Evolutionary conservation across 1,140 invertebrate genomes (phyloP).

Genomic region (Cherax quadricarinatus): DNA sequence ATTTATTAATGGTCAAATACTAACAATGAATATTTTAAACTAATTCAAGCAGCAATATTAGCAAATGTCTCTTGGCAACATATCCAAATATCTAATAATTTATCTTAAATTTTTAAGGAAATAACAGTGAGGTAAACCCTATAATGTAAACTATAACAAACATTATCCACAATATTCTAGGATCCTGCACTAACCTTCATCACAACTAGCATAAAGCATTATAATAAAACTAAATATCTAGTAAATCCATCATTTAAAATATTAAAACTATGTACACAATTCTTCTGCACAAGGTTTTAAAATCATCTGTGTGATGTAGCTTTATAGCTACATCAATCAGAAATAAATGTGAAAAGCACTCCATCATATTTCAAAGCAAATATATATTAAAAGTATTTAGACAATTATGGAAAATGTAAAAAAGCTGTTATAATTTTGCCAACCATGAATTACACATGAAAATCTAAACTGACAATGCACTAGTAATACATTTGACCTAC

Average conservation of each 20-base stretch:
- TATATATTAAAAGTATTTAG: background rate
- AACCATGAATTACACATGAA: background rate
- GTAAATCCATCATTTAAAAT: background rate
- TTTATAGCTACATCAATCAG: background rate
- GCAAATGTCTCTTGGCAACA: slow-evolving; percentile 24
- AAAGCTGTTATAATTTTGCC: background rate
- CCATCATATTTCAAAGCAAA: background rate
- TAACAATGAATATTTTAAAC: background rate
- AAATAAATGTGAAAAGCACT: background rate
- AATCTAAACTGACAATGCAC: background rate
- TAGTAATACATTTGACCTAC: background rate
- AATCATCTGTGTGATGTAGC: background rate
- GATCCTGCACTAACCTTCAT: slow-evolving; percentile 29
- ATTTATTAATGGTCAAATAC: slow-evolving; percentile 19
- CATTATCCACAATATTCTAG: background rate
- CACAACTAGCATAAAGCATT: slow-evolving; percentile 30
- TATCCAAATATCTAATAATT: background rate
- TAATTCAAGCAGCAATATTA: slow-evolving; percentile 11
- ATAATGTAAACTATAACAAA: background rate
- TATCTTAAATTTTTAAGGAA: background rate
- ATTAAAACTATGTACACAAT: background rate
- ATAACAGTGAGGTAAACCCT: background rate
- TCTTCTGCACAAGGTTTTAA: background rate
- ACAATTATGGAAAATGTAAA: background rate
- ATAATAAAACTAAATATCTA: background rate